Conservation (phyloP, 2,797 vertebrate species). For the Rhinichthys osculus region DNA sequence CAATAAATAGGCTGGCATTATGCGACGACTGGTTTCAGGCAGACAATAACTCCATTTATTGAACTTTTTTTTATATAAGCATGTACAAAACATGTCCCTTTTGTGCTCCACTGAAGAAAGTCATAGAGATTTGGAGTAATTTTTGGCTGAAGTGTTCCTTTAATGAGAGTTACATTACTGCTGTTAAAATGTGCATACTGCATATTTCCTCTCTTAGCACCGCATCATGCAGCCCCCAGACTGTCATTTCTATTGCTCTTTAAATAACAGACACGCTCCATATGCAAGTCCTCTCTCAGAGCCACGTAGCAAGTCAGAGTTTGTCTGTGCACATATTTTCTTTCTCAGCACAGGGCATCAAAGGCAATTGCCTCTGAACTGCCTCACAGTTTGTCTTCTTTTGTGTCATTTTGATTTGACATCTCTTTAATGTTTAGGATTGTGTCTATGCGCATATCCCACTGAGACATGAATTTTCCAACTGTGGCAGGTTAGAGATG, state of each 20-base stretch:
- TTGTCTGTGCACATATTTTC: constrained; percentile 36
- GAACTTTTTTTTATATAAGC: not conserved
- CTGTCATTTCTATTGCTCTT: constrained; percentile 48
- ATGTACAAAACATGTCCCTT: not conserved
- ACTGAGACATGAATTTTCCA: not conserved
- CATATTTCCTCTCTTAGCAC: constrained; percentile 27
- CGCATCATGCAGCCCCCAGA: constrained; percentile 25
- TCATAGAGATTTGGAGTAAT: not conserved
- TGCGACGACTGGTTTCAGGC: not conserved
- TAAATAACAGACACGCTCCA: constrained; percentile 44
- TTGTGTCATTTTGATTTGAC: constrained; percentile 27
- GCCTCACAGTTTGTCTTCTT: constrained; percentile 33
- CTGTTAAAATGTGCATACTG: constrained; percentile 4
- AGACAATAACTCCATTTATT: not conserved
- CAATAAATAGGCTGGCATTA: not conserved
- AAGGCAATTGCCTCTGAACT: constrained; percentile 59
- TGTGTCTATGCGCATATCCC: not conserved
- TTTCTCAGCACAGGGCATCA: constrained; percentile 43
- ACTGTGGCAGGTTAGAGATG: constrained; percentile 16
- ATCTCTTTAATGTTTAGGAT: constrained; percentile 25
- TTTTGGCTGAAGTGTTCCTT: not conserved
- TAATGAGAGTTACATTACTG: constrained; percentile 21
- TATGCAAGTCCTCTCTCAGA: constrained; percentile 34
- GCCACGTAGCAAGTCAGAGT: constrained; percentile 18
- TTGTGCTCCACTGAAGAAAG: not conserved